Conservation (phyloP, 2,113 vertebrate species). For the Etheostoma cragini region DNA sequence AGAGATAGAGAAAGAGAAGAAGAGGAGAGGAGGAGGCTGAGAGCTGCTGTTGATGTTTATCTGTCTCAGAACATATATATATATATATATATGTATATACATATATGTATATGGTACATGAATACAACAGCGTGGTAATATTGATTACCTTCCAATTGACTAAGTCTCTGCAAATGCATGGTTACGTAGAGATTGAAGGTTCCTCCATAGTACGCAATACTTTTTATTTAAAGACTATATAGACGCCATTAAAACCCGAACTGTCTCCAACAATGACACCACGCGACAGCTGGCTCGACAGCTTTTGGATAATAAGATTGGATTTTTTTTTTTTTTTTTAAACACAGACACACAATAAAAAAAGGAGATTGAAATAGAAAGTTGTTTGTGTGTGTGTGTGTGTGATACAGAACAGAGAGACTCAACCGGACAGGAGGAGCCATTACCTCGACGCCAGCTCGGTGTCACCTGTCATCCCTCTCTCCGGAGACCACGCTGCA, state of each 20-base stretch:
- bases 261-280: conserved; percentile 10
- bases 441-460: conserved; percentile 50
- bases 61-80: conserved; percentile 43
- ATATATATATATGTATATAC: no score
- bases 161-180: conserved; percentile 29
- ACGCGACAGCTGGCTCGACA: conserved; percentile 31
- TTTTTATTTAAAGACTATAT: conserved; percentile 30
- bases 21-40: conserved; percentile 33
- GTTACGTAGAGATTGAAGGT: conserved; percentile 21
- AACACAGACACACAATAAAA: background rate
- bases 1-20: conserved; percentile 19
- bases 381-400: conserved; percentile 33
- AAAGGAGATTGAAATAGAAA: conserved; percentile 21
- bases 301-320: conserved; percentile 23
- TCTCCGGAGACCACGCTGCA: conserved; percentile 32
- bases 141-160: conserved; percentile 52
- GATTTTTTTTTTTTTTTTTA: background rate
- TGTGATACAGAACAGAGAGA: conserved; percentile 20
- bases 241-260: conserved; percentile 17
- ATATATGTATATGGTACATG: background rate
- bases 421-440: conserved; percentile 42
- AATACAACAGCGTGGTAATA: conserved; percentile 15
- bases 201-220: conserved; percentile 1
- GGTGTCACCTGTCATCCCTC: conserved; percentile 53
- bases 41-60: conserved; percentile 54